Evolutionary conservation across 2,888 invertebrate species (phyloP).

Genomic region (Lissonota sp.): DNA sequence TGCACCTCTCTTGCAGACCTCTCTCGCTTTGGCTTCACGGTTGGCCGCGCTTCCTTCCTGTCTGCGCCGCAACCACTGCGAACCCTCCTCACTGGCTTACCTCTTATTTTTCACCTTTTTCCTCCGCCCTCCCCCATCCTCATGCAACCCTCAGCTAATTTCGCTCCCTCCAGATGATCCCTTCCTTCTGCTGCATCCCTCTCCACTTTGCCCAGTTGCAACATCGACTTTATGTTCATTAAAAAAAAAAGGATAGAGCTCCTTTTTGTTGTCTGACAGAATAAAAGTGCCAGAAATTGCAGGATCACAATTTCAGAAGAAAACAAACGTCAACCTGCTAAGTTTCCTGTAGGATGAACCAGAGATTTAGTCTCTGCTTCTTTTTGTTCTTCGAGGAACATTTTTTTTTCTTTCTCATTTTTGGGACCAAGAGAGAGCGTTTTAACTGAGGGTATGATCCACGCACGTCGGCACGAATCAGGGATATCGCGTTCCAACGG

Average conservation of each 20-base stretch:
- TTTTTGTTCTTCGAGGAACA: slow-evolving; percentile 33
- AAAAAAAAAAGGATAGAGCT: no score
- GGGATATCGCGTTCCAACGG: slow-evolving; percentile 81
- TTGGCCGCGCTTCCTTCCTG: slow-evolving; percentile 83
- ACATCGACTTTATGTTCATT: neutral
- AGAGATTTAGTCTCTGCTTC: slow-evolving; percentile 72
- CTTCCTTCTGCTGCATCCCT: no score
- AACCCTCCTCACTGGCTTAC: slow-evolving; percentile 61
- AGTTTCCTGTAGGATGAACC: slow-evolving; percentile 16
- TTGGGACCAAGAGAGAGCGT: slow-evolving; percentile 70
- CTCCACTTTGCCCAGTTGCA: neutral
- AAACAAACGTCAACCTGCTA: slow-evolving; percentile 5
- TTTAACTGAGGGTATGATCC: slow-evolving; percentile 79
- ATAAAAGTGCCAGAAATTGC: no score
- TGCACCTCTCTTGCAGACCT: slow-evolving; percentile 79
- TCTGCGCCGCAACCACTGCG: slow-evolving; percentile 79
- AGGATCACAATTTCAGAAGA: no score
- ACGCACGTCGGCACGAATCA: slow-evolving; percentile 81
- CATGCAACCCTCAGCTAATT: neutral
- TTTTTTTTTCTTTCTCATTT: slow-evolving; percentile 35
- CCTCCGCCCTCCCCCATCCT: slow-evolving; percentile 4
- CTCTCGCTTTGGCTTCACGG: slow-evolving; percentile 79
- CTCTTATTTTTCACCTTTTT: slow-evolving; percentile 55
- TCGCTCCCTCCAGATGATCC: slow-evolving; percentile 10
- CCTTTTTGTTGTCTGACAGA: no score